These are phyloP conservation scores for Eciton burchellii DNA, from an alignment of 1,140 invertebrate genomes.

Conservation along the genomic window DNA sequence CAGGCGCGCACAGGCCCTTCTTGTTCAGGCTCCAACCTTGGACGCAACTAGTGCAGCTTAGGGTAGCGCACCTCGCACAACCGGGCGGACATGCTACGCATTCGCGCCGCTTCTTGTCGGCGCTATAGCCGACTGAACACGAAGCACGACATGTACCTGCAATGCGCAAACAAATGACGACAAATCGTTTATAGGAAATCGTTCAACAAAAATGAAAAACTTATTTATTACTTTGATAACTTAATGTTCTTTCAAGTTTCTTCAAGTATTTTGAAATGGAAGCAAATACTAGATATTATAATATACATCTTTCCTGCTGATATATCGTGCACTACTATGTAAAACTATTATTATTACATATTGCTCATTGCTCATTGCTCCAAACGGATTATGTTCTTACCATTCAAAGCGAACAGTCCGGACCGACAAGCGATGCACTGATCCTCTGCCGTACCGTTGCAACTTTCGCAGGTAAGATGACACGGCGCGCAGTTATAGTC, in stretches of 20 bases:
- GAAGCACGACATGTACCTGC: slow-evolving; percentile 83
- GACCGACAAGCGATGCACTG: slow-evolving; percentile 93
- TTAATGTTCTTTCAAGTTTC: no score
- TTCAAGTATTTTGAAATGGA: no score
- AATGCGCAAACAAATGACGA: slow-evolving; percentile 53
- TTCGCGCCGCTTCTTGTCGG: slow-evolving; percentile 91
- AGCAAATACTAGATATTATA: no score
- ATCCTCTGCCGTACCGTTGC: slow-evolving; percentile 90
- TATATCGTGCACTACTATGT: slow-evolving; percentile 66
- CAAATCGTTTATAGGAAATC: no score
- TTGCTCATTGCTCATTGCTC: neutral
- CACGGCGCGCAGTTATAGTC: slow-evolving; percentile 93
- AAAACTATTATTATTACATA: neutral
- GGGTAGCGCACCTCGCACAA: slow-evolving; percentile 89
- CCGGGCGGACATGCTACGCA: slow-evolving; percentile 91
- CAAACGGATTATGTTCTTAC: slow-evolving; percentile 80
- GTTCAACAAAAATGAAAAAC: no score
- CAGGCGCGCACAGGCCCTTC: slow-evolving; percentile 89
- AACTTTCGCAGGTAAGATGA: slow-evolving; percentile 92
- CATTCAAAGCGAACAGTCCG: slow-evolving; percentile 89
- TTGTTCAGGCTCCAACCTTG: slow-evolving; percentile 90
- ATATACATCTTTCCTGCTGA: no score
- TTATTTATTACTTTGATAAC: no score
- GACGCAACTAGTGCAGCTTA: slow-evolving; percentile 89
- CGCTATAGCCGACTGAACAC: slow-evolving; percentile 90